Percentiles rank a stretch among this genome's conserved stretches.
Conservation (phyloP, 1,140 invertebrate genomes). For the Sycophila sp. region DNA sequence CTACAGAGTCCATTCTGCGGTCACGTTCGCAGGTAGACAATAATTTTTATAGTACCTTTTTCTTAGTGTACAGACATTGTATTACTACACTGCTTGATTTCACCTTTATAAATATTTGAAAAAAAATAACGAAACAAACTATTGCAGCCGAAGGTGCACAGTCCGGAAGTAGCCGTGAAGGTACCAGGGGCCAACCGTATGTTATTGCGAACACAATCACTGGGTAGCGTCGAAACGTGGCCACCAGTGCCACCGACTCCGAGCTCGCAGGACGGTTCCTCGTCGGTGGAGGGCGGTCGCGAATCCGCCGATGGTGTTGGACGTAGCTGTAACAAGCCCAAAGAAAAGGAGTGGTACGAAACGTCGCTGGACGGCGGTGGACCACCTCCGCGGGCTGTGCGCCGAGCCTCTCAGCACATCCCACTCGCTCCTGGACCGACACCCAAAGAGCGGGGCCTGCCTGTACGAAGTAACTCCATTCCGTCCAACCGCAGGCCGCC, state of each 20-base stretch:
- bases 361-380: conserved; percentile 75
- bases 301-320: conserved; percentile 47
- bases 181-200: conserved; percentile 64
- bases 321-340: conserved; percentile 48
- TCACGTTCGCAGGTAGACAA: too few relatives aligned
- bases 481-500: conserved; percentile 40
- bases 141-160: conserved; percentile 43
- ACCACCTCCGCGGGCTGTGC: conserved; percentile 21
- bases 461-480: conserved; percentile 45
- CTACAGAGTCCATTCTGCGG: too few relatives aligned
- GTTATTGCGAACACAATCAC: conserved; percentile 70
- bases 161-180: conserved; percentile 42
- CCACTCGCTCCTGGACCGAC: conserved; percentile 13
- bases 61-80: too few relatives aligned
- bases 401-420: conserved; percentile 42
- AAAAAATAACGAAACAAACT: too few relatives aligned
- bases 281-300: conserved; percentile 49
- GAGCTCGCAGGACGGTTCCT: conserved; percentile 8
- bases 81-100: too few relatives aligned
- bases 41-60: too few relatives aligned
- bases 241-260: conserved; percentile 58
- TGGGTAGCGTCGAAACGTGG: conserved; percentile 71
- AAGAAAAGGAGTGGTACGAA: conserved; percentile 80
- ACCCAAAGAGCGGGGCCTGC: conserved; percentile 24
- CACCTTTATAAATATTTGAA: too few relatives aligned